Conservation (phyloP, 2,888 invertebrate genomes). For the Meghimatium bilineatum region DNA sequence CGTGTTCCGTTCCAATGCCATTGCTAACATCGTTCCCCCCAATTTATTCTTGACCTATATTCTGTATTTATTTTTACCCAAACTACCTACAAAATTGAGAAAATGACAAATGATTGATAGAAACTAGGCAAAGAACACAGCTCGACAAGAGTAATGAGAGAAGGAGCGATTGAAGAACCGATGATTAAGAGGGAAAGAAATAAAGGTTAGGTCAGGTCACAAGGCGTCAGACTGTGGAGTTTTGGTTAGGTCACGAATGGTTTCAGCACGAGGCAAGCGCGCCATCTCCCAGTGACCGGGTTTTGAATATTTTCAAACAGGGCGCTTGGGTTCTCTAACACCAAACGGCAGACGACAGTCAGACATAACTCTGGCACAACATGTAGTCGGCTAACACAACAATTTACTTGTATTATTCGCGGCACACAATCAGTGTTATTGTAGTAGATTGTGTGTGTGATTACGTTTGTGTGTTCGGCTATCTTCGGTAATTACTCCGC, state of each 20-base stretch:
- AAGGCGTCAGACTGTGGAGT: slow-evolving; percentile 1
- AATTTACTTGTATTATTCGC: no score
- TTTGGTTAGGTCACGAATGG: slow-evolving; percentile 27
- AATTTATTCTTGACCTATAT: no score
- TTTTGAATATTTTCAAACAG: slow-evolving; percentile 42
- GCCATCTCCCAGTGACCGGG: slow-evolving; percentile 29
- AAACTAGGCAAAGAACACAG: not conserved
- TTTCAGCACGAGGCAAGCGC: slow-evolving; percentile 28
- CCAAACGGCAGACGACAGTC: slow-evolving; percentile 16
- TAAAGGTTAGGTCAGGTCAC: slow-evolving; percentile 32
- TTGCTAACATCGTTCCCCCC: not conserved
- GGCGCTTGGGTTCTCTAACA: not conserved
- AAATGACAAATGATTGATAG: no score
- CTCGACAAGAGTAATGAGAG: not conserved
- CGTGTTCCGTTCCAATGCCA: not conserved
- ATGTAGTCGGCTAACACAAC: not conserved
- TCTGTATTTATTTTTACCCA: no score
- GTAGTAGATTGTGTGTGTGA: no score
- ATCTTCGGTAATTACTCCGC: no score
- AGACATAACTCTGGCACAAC: not conserved
- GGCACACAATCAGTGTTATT: no score
- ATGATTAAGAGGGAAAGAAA: not conserved
- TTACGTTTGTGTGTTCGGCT: no score
- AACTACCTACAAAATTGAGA: no score
- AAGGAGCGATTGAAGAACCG: not conserved